Evolutionary conservation across 2,888 invertebrate species (phyloP).

Genomic region (Platycheirus albimanus): DNA sequence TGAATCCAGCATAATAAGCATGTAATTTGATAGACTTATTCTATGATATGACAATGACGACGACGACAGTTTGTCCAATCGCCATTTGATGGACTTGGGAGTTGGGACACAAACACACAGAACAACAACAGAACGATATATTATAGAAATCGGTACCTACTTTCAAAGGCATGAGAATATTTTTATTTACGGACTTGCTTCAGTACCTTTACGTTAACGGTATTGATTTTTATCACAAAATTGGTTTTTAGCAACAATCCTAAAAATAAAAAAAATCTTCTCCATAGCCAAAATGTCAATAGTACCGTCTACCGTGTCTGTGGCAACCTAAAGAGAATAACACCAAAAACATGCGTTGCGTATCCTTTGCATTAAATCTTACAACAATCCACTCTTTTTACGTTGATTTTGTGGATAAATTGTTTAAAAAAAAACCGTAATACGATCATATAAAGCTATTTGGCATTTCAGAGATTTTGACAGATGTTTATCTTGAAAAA

Average conservation of each 20-base stretch:
- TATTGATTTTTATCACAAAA: constrained; percentile 44
- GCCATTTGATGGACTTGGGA: constrained; percentile 15
- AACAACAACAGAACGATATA: background rate
- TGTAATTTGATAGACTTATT: constrained; percentile 4
- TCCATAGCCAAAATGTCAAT: constrained; percentile 26
- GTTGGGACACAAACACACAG: background rate
- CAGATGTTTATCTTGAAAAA: constrained; percentile 34
- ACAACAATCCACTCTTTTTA: constrained; percentile 16
- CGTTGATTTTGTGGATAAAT: background rate
- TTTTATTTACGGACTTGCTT: background rate
- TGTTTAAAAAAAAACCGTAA: background rate
- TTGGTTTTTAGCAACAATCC: constrained; percentile 33
- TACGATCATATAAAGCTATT: constrained; percentile 23
- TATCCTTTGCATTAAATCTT: constrained; percentile 10
- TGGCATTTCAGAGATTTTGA: constrained; percentile 41
- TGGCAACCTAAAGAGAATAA: constrained; percentile 35
- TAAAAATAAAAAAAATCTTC: constrained; percentile 34
- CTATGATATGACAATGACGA: constrained; percentile 1
- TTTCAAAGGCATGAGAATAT: too few species aligned
- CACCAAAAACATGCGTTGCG: constrained; percentile 31
- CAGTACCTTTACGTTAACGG: constrained; percentile 34
- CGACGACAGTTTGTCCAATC: constrained; percentile 5
- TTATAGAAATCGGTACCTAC: too few species aligned
- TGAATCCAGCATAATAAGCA: constrained; percentile 3
- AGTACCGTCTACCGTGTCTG: background rate